Evolutionary conservation across 2,888 invertebrate species (phyloP), one percentile per base, ranked within the genome.

Genomic region (Gastracanthus pulcherrimus): DNA sequence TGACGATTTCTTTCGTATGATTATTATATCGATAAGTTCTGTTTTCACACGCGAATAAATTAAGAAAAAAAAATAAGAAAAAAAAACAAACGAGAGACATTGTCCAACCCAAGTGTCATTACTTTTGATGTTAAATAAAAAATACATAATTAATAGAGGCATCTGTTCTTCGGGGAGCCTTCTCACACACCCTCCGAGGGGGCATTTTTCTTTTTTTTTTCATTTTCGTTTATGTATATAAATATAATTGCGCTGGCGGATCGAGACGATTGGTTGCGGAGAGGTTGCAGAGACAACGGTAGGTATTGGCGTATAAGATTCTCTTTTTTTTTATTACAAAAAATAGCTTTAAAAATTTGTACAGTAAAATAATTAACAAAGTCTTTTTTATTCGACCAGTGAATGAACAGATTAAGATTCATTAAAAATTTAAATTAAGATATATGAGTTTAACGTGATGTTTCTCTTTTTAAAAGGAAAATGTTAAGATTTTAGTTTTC

Each of bases 121-220:
- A 90, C 90, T 90, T 90, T 90, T 90, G 90, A 90, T 90, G 90
- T 90, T 90, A 90, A 90, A 90, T 90, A 90, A 90, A 90, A 90
- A 90, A 90, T 90, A 90, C 90, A 89, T 90, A 90, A 90, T 90
- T 90, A 90, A 89, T 86, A 87, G 84, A 82, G 77, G 71, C 69
- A 60, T 81, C 60, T 85, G 67, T 85, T 81, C 41, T 83, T 83
- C 81, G 76, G 58, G 55, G 80, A 77, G 80, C 81, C 82, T 75
- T 75, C 1, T 60, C 41, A 26, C 58, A 51, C 48, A 11, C 29
- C 41, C 26, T 9, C 69, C 60, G 64, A 26, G 26, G 23, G 23
- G 26, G 11, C 55, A 48, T 51, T 36, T n/a, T 31, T 62, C 69
- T 67, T 60, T 45, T 31, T 62, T 75, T 67, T 60, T 45, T n/a